Evolutionary conservation across 2,113 vertebrate species (phyloP).

Genomic region (Heteronetta atricapilla): DNA sequence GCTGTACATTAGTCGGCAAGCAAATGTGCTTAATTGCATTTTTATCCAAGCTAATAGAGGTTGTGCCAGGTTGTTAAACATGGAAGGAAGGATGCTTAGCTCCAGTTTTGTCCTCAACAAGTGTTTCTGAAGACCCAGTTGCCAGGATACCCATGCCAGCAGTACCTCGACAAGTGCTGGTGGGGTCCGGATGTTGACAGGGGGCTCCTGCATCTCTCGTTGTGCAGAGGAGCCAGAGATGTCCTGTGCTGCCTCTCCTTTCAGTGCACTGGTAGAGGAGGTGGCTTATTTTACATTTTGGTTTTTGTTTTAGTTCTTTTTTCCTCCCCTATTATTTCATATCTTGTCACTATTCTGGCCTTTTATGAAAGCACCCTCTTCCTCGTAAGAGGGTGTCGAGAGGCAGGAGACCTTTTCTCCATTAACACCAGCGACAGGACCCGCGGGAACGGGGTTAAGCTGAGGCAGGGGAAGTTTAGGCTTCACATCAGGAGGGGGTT

Average conservation of each 20-base stretch:
- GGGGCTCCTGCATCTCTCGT: background rate
- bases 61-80: constrained; percentile 69
- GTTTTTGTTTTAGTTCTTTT: background rate
- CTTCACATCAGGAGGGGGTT: too few species aligned
- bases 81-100: constrained; percentile 70
- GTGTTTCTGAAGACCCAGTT: constrained; percentile 56
- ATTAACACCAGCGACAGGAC: too few species aligned
- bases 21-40: constrained; percentile 54
- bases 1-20: constrained; percentile 34
- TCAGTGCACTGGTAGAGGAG: too few species aligned
- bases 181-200: background rate
- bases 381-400: too few species aligned
- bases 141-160: constrained; percentile 52
- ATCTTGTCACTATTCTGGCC: background rate
- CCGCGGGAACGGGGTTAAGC: too few species aligned
- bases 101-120: constrained; percentile 50
- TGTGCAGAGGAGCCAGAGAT: constrained; percentile 30
- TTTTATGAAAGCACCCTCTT: background rate
- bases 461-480: too few species aligned
- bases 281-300: background rate
- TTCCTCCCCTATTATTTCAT: background rate
- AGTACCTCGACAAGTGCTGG: background rate
- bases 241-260: background rate
- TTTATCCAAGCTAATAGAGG: constrained; percentile 56
- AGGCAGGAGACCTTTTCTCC: too few species aligned